A percentile compares a stretch with the other conserved stretches of the same genome.
These are phyloP conservation scores for Drosophila algonquin DNA, from an alignment of 2,888 invertebrate species.

Conservation along the genomic window DNA sequence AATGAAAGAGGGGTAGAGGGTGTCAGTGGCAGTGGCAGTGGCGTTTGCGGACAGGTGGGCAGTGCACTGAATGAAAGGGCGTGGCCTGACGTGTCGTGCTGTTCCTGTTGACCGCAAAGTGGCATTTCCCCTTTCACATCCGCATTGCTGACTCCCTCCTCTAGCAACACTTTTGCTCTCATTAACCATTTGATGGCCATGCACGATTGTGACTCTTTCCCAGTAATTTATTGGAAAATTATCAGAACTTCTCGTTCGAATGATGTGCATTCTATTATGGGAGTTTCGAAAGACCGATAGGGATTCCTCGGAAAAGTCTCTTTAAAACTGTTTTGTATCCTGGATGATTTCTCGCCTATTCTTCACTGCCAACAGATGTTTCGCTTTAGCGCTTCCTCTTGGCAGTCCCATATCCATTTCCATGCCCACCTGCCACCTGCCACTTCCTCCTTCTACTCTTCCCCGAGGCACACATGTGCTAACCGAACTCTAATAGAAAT, in stretches of 20 bases:
- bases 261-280: too few relatives aligned
- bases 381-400: too few relatives aligned
- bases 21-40: background rate
- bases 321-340: background rate
- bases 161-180: background rate
- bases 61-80: slow-evolving; percentile 31
- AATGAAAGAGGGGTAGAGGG: background rate
- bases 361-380: background rate
- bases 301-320: background rate
- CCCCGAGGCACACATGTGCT: too few relatives aligned
- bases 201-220: background rate
- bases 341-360: background rate
- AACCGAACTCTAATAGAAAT: too few relatives aligned
- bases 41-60: slow-evolving; percentile 25
- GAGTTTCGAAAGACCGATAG: too few relatives aligned
- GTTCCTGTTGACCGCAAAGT: slow-evolving; percentile 74
- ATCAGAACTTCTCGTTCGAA: background rate
- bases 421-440: too few relatives aligned
- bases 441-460: too few relatives aligned
- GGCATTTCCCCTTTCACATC: slow-evolving; percentile 72
- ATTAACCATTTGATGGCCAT: background rate
- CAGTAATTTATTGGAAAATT: background rate
- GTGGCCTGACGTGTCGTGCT: slow-evolving; percentile 23
- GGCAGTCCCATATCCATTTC: too few relatives aligned
- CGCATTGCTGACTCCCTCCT: slow-evolving; percentile 23